These are phyloP conservation scores for Seriola aureovittata DNA, from an alignment of 2,113 vertebrate genomes.

Conservation along the genomic window DNA sequence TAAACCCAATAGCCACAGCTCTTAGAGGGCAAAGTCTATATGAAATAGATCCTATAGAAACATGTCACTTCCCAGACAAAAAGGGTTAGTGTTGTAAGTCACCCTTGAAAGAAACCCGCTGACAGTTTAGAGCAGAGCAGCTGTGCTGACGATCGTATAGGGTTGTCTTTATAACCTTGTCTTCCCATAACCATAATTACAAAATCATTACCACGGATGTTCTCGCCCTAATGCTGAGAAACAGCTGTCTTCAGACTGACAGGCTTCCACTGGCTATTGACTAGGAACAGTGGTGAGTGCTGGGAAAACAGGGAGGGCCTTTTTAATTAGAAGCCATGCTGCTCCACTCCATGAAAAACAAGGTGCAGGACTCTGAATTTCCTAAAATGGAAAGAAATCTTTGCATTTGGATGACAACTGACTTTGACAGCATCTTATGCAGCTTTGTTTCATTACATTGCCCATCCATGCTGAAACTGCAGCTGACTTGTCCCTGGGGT, in stretches of 20 bases:
- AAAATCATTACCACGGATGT: conserved; percentile 62
- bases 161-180: conserved; percentile 60
- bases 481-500: conserved; percentile 42
- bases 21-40: no score
- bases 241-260: conserved; percentile 74
- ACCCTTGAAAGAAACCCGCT: conserved; percentile 53
- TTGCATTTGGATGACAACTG: conserved; percentile 1
- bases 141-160: conserved; percentile 53
- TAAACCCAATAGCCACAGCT: no score
- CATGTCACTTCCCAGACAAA: conserved; percentile 35
- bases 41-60: conserved; percentile 19
- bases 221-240: conserved; percentile 56
- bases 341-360: not conserved
- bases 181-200: conserved; percentile 76
- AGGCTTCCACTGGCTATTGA: conserved; percentile 43
- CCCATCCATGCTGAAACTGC: conserved; percentile 28
- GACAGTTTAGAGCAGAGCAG: conserved; percentile 59
- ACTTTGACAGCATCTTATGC: conserved; percentile 20
- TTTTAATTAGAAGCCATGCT: conserved; percentile 60
- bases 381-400: conserved; percentile 34
- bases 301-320: conserved; percentile 53
- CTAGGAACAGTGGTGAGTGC: conserved; percentile 18
- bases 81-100: conserved; percentile 24
- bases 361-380: not conserved
- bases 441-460: conserved; percentile 29